phyloP scores from a whole-genome alignment of 2,888 invertebrate genomes.

The Invenusta paracnida region DNA sequence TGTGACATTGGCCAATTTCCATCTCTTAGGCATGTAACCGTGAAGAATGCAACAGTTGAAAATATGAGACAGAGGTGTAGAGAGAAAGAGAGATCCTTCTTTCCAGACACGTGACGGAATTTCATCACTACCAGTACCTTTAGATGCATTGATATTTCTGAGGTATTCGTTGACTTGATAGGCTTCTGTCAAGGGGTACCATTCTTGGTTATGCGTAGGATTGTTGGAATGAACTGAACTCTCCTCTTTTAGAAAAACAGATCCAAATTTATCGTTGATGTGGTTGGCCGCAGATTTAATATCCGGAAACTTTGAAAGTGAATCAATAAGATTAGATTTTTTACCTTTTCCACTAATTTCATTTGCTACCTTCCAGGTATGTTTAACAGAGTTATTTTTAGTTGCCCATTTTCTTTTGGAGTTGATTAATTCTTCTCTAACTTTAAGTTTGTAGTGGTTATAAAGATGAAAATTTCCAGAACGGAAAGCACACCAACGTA shows the following conservation, averaged over 20 bases:
- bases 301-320: neutral
- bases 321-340: neutral
- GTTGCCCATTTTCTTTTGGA: neutral
- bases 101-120: conserved; percentile 4
- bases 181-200: conserved; percentile 11
- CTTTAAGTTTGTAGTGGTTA: conserved; percentile 6
- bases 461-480: neutral
- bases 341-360: neutral
- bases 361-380: neutral
- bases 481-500: conserved; percentile 10
- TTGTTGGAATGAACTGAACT: neutral
- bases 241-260: neutral
- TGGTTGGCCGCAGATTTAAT: neutral
- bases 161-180: neutral
- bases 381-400: neutral
- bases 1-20: conserved; percentile 1
- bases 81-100: conserved; percentile 14
- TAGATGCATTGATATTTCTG: neutral
- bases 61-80: neutral
- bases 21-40: neutral
- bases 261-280: conserved; percentile 4
- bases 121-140: conserved; percentile 18
- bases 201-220: neutral
- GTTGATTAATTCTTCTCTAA: neutral
- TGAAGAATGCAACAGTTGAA: conserved; percentile 30